Conservation (phyloP, 1,140 invertebrate genomes). For the Ectropis grisescens region DNA sequence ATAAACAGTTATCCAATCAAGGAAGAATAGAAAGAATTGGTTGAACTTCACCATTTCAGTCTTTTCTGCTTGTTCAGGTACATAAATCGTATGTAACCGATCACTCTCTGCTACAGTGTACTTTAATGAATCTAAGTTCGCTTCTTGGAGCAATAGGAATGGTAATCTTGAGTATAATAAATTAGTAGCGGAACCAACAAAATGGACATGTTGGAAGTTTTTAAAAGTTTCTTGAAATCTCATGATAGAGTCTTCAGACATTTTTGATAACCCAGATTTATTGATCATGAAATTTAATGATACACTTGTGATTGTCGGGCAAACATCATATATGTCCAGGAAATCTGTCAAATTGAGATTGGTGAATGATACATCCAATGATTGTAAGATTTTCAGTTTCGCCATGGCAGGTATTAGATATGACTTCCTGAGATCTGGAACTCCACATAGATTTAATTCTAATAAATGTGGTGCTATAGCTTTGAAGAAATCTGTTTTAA, state of each 20-base stretch:
- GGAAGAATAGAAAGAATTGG: not conserved
- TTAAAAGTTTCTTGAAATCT: conserved; percentile 27
- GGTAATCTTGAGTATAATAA: conserved; percentile 21
- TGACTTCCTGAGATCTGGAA: conserved; percentile 25
- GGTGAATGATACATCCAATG: conserved; percentile 39
- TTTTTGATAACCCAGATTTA: conserved; percentile 3
- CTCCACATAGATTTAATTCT: conserved; percentile 29
- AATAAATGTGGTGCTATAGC: conserved; percentile 23
- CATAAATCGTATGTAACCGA: not conserved
- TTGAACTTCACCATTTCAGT: not conserved
- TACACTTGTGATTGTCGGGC: conserved; percentile 33
- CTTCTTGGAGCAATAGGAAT: conserved; percentile 18
- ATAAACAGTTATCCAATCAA: conserved; percentile 2
- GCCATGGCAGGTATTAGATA: conserved; percentile 19
- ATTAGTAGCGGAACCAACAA: conserved; percentile 24
- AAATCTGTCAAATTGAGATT: conserved; percentile 31
- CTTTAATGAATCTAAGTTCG: conserved; percentile 19
- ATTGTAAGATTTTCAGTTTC: conserved; percentile 27
- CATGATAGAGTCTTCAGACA: conserved; percentile 6
- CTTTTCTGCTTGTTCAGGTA: not conserved
- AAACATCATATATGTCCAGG: conserved; percentile 23
- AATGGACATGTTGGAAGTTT: conserved; percentile 35
- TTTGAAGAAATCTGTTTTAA: conserved; percentile 28
- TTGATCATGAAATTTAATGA: conserved; percentile 28
- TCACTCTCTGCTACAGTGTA: conserved; percentile 17